Evolutionary conservation across 2,888 invertebrate species (phyloP).

Genomic region (Melanophora roralis): DNA sequence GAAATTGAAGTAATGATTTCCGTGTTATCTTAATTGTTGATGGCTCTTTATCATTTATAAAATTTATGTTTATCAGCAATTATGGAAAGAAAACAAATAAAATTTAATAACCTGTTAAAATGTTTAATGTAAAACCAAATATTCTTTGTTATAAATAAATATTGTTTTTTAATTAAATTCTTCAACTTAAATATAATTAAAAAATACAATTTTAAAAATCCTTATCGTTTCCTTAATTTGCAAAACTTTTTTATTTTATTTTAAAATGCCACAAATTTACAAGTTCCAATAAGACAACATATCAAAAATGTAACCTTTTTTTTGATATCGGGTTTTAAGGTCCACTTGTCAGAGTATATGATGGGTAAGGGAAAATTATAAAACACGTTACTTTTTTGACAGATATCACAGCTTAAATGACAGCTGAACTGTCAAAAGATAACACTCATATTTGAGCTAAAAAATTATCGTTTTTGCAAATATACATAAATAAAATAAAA

Average conservation of each 20-base stretch:
- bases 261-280: too few relatives aligned
- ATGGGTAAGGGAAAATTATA: background rate
- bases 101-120: too few relatives aligned
- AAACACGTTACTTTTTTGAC: constrained; percentile 4
- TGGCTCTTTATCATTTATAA: constrained; percentile 3
- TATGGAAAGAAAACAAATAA: background rate
- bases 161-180: too few relatives aligned
- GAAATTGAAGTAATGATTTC: constrained; percentile 19
- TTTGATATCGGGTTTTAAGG: background rate
- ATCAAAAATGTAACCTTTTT: constrained; percentile 26
- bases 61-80: constrained; percentile 16
- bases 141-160: too few relatives aligned
- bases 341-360: background rate
- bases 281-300: constrained; percentile 4
- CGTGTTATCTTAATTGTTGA: constrained; percentile 12
- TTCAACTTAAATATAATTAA: too few relatives aligned
- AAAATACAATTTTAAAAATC: too few relatives aligned
- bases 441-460: constrained; percentile 16
- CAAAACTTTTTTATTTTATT: too few relatives aligned
- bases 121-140: too few relatives aligned
- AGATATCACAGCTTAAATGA: constrained; percentile 40
- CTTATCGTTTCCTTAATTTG: too few relatives aligned
- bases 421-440: constrained; percentile 46
- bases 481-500: background rate
- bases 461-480: background rate